These are phyloP conservation scores for Leptinotarsa texana DNA, from an alignment of 1,140 invertebrate genomes.

Conservation along the genomic window DNA sequence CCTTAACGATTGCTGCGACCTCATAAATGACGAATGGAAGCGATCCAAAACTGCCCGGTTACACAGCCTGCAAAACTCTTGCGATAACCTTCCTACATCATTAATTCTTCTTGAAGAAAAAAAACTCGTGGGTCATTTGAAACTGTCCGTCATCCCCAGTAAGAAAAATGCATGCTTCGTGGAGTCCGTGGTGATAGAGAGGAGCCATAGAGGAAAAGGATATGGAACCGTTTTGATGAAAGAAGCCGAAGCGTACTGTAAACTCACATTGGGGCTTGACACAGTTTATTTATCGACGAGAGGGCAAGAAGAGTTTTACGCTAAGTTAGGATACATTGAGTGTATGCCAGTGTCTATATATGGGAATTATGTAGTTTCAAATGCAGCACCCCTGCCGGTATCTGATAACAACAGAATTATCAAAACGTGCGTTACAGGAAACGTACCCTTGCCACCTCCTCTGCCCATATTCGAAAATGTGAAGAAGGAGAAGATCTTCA, in stretches of 20 bases:
- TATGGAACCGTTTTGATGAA: constrained; percentile 72
- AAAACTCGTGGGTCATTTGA: constrained; percentile 73
- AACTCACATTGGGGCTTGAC: constrained; percentile 62
- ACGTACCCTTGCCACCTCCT: constrained; percentile 32
- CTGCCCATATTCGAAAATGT: constrained; percentile 12
- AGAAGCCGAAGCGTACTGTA: constrained; percentile 70
- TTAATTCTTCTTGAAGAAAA: constrained; percentile 66
- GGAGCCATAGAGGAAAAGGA: constrained; percentile 69
- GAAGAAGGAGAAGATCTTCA: constrained; percentile 43
- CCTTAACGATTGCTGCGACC: constrained; percentile 67
- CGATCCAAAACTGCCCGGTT: constrained; percentile 74
- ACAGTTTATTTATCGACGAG: constrained; percentile 75
- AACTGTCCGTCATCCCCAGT: constrained; percentile 69
- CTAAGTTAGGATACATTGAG: constrained; percentile 71
- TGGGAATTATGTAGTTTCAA: constrained; percentile 52
- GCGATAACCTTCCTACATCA: constrained; percentile 72
- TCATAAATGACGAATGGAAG: constrained; percentile 82
- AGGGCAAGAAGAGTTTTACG: constrained; percentile 77
- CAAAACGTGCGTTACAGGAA: not conserved
- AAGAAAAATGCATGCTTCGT: constrained; percentile 71
- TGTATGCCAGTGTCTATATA: constrained; percentile 73
- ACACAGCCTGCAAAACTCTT: constrained; percentile 69
- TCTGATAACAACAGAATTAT: not conserved
- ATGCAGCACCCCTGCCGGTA: not conserved
- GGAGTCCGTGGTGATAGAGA: constrained; percentile 77